A percentile compares a stretch with the other conserved stretches of the same genome.
These are phyloP conservation scores for Sarcoramphus papa DNA, from an alignment of 2,797 vertebrate genomes.

Conservation along the genomic window DNA sequence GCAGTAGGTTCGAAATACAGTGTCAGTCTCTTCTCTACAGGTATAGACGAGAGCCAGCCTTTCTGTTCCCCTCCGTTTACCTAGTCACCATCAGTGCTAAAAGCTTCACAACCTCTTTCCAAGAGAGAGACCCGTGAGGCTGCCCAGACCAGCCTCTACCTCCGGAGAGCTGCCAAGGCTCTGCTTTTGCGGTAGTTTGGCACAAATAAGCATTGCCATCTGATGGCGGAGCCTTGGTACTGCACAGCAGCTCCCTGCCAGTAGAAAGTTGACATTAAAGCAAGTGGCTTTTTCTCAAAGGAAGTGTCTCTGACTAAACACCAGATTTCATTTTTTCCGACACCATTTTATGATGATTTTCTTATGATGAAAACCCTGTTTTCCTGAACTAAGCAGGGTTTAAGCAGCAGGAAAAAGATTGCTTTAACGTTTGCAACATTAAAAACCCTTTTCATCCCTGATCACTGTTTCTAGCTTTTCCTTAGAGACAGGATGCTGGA, in stretches of 20 bases:
- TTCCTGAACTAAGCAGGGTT: neutral
- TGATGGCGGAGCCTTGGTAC: neutral
- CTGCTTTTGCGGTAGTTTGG: neutral
- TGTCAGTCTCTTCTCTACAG: neutral
- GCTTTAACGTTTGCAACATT: neutral
- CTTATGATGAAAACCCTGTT: neutral
- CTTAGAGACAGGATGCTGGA: neutral
- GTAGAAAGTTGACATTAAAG: rapidly evolving
- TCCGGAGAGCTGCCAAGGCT: rapidly evolving
- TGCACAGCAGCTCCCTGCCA: neutral
- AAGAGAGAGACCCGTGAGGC: rapidly evolving
- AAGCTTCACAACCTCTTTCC: neutral
- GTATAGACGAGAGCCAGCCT: neutral
- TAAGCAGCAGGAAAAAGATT: neutral
- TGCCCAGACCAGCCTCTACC: rapidly evolving
- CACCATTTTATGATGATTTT: neutral
- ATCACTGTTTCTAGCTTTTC: neutral
- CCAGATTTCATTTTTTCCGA: neutral
- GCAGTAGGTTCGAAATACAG: neutral
- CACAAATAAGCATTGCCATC: neutral
- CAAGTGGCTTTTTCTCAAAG: neutral
- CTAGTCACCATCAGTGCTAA: no score
- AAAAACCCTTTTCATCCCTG: neutral
- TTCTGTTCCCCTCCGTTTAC: neutral
- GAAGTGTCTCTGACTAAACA: neutral